Evolutionary conservation across 2,113 vertebrate genomes (phyloP).

Genomic region (Oplegnathus fasciatus): DNA sequence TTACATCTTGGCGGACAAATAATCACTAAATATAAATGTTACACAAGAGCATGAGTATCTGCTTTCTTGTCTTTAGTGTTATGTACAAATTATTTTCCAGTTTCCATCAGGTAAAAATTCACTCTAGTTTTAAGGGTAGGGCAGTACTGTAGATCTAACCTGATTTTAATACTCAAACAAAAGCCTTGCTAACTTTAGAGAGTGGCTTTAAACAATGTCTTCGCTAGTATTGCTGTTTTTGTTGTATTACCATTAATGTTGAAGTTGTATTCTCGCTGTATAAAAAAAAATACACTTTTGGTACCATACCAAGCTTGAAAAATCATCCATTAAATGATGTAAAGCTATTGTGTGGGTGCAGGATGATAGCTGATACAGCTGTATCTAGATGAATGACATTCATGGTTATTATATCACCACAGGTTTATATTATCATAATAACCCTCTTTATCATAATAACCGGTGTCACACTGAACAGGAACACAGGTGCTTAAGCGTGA

Average conservation of each 20-base stretch:
- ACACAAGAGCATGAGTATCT: not conserved
- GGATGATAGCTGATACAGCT: not conserved
- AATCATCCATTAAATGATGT: not conserved
- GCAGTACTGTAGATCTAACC: not conserved
- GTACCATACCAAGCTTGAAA: not conserved
- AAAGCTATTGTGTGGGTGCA: not conserved
- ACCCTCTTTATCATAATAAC: not conserved
- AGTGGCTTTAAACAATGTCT: not conserved
- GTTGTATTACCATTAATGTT: not conserved
- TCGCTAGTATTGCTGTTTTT: not conserved
- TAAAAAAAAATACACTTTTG: not conserved
- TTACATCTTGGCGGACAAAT: slow-evolving; percentile 33
- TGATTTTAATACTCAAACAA: not conserved
- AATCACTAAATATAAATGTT: slow-evolving; percentile 34
- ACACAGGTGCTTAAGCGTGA: not conserved
- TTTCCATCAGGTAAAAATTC: not conserved
- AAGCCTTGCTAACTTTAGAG: not conserved
- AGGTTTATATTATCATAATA: not conserved
- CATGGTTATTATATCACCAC: not conserved
- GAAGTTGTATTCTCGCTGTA: not conserved
- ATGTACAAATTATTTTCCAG: not conserved
- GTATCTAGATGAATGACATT: not conserved
- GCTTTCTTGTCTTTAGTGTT: not conserved
- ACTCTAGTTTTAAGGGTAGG: not conserved
- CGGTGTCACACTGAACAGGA: not conserved